phyloP scores from a whole-genome alignment of 2,113 vertebrate species.

The Psephotus haematonotus region DNA sequence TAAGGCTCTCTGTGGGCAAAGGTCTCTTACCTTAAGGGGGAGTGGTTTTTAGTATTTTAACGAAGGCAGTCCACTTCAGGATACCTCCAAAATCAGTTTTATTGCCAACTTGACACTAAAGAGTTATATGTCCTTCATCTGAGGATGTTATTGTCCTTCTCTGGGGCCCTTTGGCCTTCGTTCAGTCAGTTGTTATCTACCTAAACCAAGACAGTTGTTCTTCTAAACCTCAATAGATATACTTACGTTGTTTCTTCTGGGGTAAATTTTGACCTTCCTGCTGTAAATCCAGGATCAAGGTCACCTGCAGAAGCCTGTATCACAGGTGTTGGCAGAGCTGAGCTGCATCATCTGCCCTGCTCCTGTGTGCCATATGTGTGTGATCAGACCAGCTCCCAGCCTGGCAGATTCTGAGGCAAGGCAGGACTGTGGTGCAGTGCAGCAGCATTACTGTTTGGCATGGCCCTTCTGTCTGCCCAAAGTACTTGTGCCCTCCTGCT shows the following conservation, averaged over 20 bases:
- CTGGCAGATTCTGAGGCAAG: neutral
- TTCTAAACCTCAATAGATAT: neutral
- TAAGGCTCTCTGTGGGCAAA: neutral
- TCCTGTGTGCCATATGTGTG: accelerated
- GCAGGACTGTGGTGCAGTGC: accelerated
- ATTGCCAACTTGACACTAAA: neutral
- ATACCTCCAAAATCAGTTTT: neutral
- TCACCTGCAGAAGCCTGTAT: neutral
- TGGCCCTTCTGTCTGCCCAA: neutral
- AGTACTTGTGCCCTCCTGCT: too few species aligned
- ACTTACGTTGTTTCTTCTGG: neutral
- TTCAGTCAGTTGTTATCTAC: neutral
- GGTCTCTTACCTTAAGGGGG: neutral
- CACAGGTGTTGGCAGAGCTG: neutral
- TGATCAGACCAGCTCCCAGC: accelerated
- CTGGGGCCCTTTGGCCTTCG: neutral
- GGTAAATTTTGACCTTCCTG: neutral
- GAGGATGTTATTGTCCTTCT: neutral
- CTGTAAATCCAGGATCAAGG: neutral
- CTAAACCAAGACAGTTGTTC: neutral
- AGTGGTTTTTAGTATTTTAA: neutral
- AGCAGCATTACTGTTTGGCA: neutral
- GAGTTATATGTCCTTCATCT: neutral
- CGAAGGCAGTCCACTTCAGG: neutral
- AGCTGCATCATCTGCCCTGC: neutral